Percentiles rank a stretch among this genome's conserved stretches.
Evolutionary conservation across 2,888 invertebrate genomes (phyloP).

Genomic region (Andricus curvator): DNA sequence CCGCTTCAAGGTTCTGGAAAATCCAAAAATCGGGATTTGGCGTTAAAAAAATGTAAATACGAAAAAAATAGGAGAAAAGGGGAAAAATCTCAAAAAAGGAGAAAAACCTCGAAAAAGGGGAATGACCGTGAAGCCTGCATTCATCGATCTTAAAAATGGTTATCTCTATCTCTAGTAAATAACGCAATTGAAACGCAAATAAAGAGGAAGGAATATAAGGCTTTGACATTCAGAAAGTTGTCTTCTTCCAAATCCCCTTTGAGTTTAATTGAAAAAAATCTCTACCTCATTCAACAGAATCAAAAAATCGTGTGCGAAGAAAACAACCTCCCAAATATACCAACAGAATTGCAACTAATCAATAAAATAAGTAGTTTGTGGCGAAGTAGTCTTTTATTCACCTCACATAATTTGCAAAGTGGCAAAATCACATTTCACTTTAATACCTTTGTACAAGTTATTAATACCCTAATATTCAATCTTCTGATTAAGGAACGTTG

Average conservation of each 20-base stretch:
- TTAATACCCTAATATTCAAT: slow-evolving; percentile 58
- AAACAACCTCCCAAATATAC: slow-evolving; percentile 77
- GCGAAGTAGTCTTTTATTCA: slow-evolving; percentile 77
- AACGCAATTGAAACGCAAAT: slow-evolving; percentile 56
- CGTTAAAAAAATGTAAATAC: no score
- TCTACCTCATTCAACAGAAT: slow-evolving; percentile 37
- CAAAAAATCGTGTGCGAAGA: slow-evolving; percentile 60
- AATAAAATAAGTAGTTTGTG: slow-evolving; percentile 76
- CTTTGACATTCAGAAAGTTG: slow-evolving; percentile 76
- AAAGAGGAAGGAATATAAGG: slow-evolving; percentile 76
- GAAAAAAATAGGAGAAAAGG: no score
- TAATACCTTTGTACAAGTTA: slow-evolving; percentile 61
- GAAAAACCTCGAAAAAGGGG: no score
- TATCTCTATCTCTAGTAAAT: slow-evolving; percentile 44
- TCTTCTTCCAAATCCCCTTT: slow-evolving; percentile 65
- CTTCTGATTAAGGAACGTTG: slow-evolving; percentile 53
- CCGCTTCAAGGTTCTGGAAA: no score
- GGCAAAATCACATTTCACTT: slow-evolving; percentile 71
- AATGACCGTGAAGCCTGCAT: no score
- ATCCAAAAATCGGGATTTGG: no score
- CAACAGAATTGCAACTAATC: slow-evolving; percentile 72
- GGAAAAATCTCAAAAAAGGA: no score
- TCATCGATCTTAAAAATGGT: background rate
- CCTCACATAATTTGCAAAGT: slow-evolving; percentile 74
- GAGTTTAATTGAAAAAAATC: background rate